Conservation (phyloP, 1,140 invertebrate genomes). For the Oedothorax gibbosus region DNA sequence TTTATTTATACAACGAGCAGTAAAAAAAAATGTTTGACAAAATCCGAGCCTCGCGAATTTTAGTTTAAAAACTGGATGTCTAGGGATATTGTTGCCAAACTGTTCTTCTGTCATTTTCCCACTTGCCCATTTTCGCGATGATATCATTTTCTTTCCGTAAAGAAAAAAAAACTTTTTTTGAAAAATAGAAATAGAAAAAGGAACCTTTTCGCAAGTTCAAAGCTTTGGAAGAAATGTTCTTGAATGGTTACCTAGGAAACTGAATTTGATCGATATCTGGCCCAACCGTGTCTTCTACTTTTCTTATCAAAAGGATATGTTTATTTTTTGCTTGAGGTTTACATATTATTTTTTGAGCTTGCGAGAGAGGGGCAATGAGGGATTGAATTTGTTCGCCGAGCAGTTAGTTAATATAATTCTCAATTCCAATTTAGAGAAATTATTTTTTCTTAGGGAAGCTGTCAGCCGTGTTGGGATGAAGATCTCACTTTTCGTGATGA, state of each 20-base stretch:
- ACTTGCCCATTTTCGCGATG: constrained; percentile 41
- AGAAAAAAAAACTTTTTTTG: constrained; percentile 1
- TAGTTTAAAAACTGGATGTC: constrained; percentile 45
- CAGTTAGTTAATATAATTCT: constrained; percentile 45
- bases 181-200: constrained; percentile 9
- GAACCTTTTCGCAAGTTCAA: constrained; percentile 52
- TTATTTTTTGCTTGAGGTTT: constrained; percentile 47
- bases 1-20: not conserved
- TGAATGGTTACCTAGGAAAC: constrained; percentile 52
- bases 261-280: constrained; percentile 54
- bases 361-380: constrained; percentile 18
- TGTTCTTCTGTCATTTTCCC: constrained; percentile 43
- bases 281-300: constrained; percentile 32
- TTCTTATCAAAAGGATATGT: constrained; percentile 41
- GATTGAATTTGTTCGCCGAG: constrained; percentile 11
- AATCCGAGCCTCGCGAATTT: constrained; percentile 34
- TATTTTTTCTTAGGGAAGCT: constrained; percentile 23
- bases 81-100: constrained; percentile 46
- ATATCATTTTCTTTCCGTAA: constrained; percentile 44
- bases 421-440: constrained; percentile 28
- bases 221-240: constrained; percentile 57
- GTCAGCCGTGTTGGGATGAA: constrained; percentile 9
- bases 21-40: constrained; percentile 11
- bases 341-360: constrained; percentile 33
- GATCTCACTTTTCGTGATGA: constrained; percentile 33